Evolutionary conservation across 2,888 invertebrate genomes (phyloP).

Genomic region (Calephelis perditalis): DNA sequence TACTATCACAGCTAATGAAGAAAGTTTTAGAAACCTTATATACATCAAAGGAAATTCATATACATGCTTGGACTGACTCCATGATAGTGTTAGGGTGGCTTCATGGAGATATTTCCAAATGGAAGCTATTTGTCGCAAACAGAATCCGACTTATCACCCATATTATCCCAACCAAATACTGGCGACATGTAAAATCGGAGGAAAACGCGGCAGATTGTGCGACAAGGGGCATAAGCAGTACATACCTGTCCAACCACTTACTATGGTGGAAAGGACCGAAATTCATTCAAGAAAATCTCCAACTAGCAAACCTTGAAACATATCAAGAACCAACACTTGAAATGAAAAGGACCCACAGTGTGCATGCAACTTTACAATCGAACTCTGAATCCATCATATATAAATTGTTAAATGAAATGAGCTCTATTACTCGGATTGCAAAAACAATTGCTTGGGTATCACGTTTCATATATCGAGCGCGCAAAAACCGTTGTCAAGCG

Average conservation of each 20-base stretch:
- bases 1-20: not conserved
- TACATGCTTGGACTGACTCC: not conserved
- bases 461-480: not conserved
- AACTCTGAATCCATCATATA: not conserved
- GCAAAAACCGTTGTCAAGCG: not conserved
- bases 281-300: not conserved
- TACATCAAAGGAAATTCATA: not conserved
- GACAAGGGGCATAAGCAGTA: not conserved
- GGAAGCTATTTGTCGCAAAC: not conserved
- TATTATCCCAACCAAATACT: too few relatives aligned
- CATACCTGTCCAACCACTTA: not conserved
- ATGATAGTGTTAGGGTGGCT: not conserved
- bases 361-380: not conserved
- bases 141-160: not conserved
- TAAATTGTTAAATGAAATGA: constrained; percentile 9
- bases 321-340: not conserved
- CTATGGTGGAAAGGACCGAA: not conserved
- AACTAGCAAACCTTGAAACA: not conserved
- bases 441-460: constrained; percentile 6
- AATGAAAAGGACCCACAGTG: not conserved
- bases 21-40: not conserved
- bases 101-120: not conserved
- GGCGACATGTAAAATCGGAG: not conserved
- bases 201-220: not conserved
- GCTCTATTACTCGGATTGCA: not conserved